A percentile compares a stretch with the other conserved stretches of the same genome.
Conservation (phyloP, 2,113 vertebrate genomes). For the Todiramphus saurophagus region DNA sequence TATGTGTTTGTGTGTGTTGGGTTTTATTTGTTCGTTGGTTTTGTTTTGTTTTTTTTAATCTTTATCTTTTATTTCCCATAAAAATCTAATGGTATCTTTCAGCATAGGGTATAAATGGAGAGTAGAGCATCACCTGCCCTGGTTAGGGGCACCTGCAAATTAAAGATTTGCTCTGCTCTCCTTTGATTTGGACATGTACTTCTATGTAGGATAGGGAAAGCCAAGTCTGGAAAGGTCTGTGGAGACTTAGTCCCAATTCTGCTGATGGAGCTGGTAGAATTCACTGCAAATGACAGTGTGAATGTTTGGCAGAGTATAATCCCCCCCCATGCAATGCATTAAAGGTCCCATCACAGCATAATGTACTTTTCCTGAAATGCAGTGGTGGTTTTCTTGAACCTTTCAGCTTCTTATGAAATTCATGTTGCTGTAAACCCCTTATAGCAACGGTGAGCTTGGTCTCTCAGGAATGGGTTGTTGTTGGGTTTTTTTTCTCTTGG, state of each 20-base stretch:
- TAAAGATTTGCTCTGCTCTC: background rate
- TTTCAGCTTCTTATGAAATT: rapidly evolving
- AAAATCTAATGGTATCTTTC: background rate
- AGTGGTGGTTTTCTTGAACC: background rate
- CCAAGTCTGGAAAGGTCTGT: background rate
- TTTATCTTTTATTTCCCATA: background rate
- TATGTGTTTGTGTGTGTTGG: too few relatives aligned
- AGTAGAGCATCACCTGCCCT: background rate
- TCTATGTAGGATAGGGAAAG: background rate
- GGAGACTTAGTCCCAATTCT: background rate
- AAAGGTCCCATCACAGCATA: background rate
- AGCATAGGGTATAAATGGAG: background rate
- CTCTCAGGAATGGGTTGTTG: background rate
- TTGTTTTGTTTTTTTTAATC: background rate
- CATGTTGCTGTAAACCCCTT: background rate
- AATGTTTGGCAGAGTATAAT: background rate
- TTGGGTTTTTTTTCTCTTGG: background rate
- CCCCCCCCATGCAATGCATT: background rate
- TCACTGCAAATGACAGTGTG: background rate
- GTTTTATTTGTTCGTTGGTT: background rate
- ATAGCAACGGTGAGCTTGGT: background rate
- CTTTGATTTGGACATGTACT: rapidly evolving
- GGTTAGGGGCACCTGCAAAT: background rate
- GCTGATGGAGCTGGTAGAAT: background rate
- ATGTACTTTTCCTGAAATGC: background rate